Conservation (phyloP, 2,797 vertebrate species). For the Salarias fasciatus region DNA sequence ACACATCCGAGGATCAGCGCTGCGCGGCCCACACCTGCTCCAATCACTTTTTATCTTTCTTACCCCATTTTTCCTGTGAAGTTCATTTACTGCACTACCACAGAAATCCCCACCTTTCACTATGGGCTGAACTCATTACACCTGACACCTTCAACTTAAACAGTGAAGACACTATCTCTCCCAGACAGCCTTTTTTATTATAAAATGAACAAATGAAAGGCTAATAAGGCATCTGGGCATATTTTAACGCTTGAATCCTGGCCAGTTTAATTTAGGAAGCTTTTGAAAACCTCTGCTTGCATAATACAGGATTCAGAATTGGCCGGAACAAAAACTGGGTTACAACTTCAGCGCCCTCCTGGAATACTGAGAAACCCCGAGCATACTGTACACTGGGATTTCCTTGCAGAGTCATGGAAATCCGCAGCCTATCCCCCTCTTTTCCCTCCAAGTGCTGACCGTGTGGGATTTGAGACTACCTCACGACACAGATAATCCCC, state of each 20-base stretch:
- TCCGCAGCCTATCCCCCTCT: conserved; percentile 20
- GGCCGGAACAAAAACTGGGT: conserved; percentile 15
- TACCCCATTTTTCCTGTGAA: conserved; percentile 21
- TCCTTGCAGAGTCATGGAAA: conserved; percentile 32
- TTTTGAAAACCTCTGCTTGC: conserved; percentile 6
- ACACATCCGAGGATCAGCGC: background rate
- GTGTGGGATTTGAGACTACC: conserved; percentile 68
- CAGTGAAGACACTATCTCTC: background rate
- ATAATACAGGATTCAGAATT: conserved; percentile 1
- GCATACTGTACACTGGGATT: conserved; percentile 2
- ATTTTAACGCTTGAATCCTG: no score
- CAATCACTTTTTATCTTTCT: conserved; percentile 4
- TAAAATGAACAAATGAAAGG: no score
- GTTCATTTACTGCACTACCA: background rate
- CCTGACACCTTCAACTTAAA: background rate
- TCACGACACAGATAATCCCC: conserved; percentile 60
- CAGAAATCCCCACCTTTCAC: background rate
- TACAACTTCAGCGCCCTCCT: background rate
- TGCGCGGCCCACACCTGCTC: background rate
- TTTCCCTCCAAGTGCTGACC: conserved; percentile 66
- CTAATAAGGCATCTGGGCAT: no score
- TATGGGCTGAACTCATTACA: conserved; percentile 6
- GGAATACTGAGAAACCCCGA: background rate
- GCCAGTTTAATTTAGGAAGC: no score
- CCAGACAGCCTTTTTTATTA: no score